phyloP scores from a whole-genome alignment of 2,888 invertebrate genomes.

The Ennomos erosarius region DNA sequence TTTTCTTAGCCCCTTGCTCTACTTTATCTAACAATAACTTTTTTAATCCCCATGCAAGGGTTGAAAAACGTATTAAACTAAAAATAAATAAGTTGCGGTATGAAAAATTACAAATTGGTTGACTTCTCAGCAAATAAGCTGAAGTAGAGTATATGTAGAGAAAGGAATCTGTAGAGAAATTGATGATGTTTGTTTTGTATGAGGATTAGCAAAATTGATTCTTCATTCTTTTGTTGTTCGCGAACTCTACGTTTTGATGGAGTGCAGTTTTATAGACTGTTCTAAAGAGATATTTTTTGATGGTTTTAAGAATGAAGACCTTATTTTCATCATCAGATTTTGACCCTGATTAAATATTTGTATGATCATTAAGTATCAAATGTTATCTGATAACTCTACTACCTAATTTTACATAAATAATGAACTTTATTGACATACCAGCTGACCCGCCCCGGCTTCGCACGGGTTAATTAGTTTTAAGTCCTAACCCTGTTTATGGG shows the following conservation, averaged over 20 bases:
- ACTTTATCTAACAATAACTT: constrained; percentile 59
- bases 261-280: constrained; percentile 9
- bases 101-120: constrained; percentile 79
- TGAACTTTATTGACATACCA: neutral
- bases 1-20: constrained; percentile 68
- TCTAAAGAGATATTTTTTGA: constrained; percentile 1
- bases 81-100: constrained; percentile 56
- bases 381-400: too few species aligned
- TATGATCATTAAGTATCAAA: too few species aligned
- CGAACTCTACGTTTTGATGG: constrained; percentile 6
- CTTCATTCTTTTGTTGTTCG: constrained; percentile 7
- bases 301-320: too few species aligned
- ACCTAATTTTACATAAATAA: too few species aligned
- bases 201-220: constrained; percentile 38
- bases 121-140: constrained; percentile 60
- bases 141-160: constrained; percentile 25
- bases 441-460: too few species aligned
- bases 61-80: constrained; percentile 48
- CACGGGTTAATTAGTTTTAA: too few species aligned
- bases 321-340: too few species aligned
- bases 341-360: too few species aligned
- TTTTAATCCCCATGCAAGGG: constrained; percentile 63
- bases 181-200: constrained; percentile 62
- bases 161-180: constrained; percentile 49
- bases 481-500: too few species aligned